Evolutionary conservation across 2,113 vertebrate genomes (phyloP).

Genomic region (Nothoprocta pentlandii): DNA sequence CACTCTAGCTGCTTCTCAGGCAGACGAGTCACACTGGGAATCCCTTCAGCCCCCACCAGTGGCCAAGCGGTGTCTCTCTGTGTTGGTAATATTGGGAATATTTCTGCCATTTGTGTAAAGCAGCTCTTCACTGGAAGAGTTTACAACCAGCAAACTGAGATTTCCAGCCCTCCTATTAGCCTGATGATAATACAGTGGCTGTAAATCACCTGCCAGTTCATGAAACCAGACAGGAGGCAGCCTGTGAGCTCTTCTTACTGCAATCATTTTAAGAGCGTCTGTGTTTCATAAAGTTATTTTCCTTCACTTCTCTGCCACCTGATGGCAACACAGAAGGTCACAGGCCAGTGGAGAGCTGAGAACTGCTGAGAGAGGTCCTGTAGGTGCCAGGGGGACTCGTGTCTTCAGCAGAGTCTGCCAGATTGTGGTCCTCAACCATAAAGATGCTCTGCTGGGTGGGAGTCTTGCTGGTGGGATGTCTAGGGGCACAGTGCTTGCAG

Average conservation of each 20-base stretch:
- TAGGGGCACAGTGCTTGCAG: conserved; percentile 48
- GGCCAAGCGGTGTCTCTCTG: not conserved
- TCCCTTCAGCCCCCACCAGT: not conserved
- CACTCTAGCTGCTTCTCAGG: not conserved
- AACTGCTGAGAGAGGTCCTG: conserved; percentile 61
- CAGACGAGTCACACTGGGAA: not conserved
- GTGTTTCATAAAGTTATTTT: not conserved
- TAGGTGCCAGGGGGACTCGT: conserved; percentile 46
- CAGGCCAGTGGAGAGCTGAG: conserved; percentile 60
- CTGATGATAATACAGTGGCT: not conserved
- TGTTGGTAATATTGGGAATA: not conserved
- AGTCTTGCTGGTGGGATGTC: not conserved
- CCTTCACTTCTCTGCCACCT: not conserved
- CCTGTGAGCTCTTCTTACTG: not conserved
- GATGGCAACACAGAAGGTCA: not conserved
- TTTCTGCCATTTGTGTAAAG: not conserved
- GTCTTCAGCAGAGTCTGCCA: conserved; percentile 70
- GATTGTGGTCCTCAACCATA: conserved; percentile 58
- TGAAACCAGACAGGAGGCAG: not conserved
- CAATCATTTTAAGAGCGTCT: not conserved
- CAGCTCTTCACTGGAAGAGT: not conserved
- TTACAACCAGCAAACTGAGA: not conserved
- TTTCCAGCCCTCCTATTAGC: not conserved
- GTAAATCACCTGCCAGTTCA: not conserved
- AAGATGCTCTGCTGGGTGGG: conserved; percentile 54